Evolutionary conservation across 2,113 vertebrate genomes (phyloP).

Genomic region (Okapia johnstoni): DNA sequence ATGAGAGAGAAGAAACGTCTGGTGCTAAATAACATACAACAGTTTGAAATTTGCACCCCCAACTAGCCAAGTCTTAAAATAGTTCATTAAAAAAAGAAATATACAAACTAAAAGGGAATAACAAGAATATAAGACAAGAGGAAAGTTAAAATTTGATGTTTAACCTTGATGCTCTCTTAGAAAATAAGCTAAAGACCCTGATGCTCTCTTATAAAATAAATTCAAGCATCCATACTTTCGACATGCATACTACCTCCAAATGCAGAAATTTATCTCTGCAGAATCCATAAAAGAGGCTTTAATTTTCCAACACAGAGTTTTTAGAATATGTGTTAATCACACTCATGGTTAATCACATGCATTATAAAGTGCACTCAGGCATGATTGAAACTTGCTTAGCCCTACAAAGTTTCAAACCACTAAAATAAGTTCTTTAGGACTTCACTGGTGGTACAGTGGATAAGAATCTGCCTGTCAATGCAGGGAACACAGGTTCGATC

Average conservation of each 20-base stretch:
- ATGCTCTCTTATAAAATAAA: conserved; percentile 15
- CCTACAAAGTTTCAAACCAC: not conserved
- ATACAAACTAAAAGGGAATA: not conserved
- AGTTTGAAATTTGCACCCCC: not conserved
- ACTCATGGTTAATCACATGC: not conserved
- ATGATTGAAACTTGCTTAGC: not conserved
- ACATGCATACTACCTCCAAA: not conserved
- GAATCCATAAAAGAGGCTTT: not conserved
- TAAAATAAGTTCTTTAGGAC: not conserved
- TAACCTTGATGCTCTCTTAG: not conserved
- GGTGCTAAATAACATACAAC: not conserved
- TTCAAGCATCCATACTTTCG: not conserved
- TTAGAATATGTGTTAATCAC: not conserved
- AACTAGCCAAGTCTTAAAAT: not conserved
- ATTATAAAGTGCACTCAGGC: not conserved
- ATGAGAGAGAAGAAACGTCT: not conserved
- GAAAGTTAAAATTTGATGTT: not conserved
- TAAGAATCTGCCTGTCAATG: not conserved
- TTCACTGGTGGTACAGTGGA: not conserved
- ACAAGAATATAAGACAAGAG: not conserved
- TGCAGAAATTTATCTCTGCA: not conserved
- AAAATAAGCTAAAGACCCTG: not conserved
- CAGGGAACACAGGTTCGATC: not conserved
- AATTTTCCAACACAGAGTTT: not conserved
- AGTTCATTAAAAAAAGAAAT: not conserved